A percentile compares a stretch with the other conserved stretches of the same genome.
Conservation (phyloP, 1,140 invertebrate genomes). For the Brachystomella parvula region DNA sequence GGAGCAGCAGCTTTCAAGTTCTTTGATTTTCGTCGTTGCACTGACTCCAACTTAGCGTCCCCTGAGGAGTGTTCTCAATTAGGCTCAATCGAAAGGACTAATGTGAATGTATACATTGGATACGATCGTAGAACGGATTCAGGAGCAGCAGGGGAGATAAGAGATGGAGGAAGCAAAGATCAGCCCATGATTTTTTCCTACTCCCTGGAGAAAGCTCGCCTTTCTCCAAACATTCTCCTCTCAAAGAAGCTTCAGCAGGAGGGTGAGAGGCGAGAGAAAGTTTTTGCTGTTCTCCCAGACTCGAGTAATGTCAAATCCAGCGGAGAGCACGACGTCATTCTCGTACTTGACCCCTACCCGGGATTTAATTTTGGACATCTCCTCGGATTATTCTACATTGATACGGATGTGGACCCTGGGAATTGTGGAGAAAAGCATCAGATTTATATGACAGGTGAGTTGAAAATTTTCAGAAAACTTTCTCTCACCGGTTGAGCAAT, state of each 20-base stretch:
- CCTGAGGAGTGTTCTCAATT: constrained; percentile 33
- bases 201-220: constrained; percentile 3
- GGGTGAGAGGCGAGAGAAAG: constrained; percentile 20
- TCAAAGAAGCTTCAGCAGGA: not conserved
- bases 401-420: constrained; percentile 36
- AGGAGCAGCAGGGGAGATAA: not conserved
- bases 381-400: constrained; percentile 47
- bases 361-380: constrained; percentile 48
- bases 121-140: not conserved
- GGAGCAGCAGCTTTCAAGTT: constrained; percentile 24
- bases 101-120: constrained; percentile 31
- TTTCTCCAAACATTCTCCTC: not conserved
- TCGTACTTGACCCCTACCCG: constrained; percentile 49
- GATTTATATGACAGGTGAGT: constrained; percentile 26
- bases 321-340: constrained; percentile 44
- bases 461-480: not conserved
- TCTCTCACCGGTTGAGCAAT: too few relatives aligned
- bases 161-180: not conserved
- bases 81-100: constrained; percentile 1
- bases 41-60: constrained; percentile 21
- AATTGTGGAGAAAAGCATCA: constrained; percentile 32
- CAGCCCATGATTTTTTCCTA: not conserved
- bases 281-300: constrained; percentile 44
- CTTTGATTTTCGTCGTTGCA: constrained; percentile 34
- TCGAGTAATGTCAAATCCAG: constrained; percentile 40